phyloP scores from a whole-genome alignment of 2,888 invertebrate species.

The Ferrisia virgata region DNA sequence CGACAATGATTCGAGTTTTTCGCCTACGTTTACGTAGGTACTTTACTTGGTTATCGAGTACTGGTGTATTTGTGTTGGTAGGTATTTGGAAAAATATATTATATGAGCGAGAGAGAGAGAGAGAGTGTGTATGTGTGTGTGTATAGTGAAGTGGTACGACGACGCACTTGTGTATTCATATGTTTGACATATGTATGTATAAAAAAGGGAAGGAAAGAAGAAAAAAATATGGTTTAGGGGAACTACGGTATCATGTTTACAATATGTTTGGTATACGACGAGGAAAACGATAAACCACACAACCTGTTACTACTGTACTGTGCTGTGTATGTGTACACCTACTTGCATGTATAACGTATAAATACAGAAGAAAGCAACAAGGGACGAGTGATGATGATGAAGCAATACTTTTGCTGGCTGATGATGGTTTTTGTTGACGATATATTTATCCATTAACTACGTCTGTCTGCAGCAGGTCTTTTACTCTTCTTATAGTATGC shows the following conservation, averaged over 20 bases:
- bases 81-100: too few relatives aligned
- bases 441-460: not conserved
- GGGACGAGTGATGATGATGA: not conserved
- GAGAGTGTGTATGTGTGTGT: not conserved
- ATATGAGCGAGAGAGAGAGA: too few relatives aligned
- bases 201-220: not conserved
- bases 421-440: not conserved
- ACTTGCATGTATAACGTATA: too few relatives aligned
- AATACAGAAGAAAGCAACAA: not conserved
- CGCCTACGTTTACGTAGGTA: too few relatives aligned
- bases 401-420: not conserved
- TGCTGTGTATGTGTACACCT: too few relatives aligned
- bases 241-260: conserved; percentile 18
- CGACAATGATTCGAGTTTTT: too few relatives aligned
- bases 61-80: too few relatives aligned
- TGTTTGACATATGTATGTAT: not conserved
- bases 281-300: conserved; percentile 10
- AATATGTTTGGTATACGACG: not conserved
- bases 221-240: not conserved
- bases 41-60: too few relatives aligned
- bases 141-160: not conserved
- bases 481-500: not conserved
- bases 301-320: conserved; percentile 10
- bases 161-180: conserved; percentile 21
- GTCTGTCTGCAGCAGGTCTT: not conserved